Evolutionary conservation across 2,797 vertebrate species (phyloP), one percentile per base, ranked within the genome.

Genomic region (Prunella strophiata): DNA sequence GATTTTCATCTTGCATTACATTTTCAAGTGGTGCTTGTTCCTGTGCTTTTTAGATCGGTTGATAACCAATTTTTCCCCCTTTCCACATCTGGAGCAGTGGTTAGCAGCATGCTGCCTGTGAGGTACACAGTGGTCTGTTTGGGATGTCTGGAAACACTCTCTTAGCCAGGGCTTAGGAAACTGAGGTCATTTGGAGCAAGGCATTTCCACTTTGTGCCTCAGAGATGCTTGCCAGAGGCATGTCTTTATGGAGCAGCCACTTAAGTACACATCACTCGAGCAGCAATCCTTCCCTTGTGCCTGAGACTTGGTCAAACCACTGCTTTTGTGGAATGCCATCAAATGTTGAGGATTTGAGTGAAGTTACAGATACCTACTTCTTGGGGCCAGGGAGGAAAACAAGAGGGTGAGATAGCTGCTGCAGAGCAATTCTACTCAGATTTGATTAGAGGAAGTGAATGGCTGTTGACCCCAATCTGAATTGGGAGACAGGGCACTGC

Each of bases 401-500:
- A 29, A 80, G 59, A 36, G 42, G 18, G 17, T 50, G 45, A 70
- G 54, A 12, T 0, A 73, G 76, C 45, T 85, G 65, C 76, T 59
- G 57, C 23, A 14, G 55, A n/a, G 63, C 51, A 66, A 62, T 67
- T 86, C 81, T 67, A 5, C 52, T 82, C 3, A 2, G 63, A 63
- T 93, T 77, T 85, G 63, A 73, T 89, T 61, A 67, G 61, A 66
- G 25, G 51, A 62, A 57, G 50, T 47, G 40, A 81, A 70, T 78
- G 80, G 48, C 71, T 88, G 43, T 90, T 96, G 88, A 91, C 79
- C 30, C 34, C 76, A 26, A 1, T 84, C n/a, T 72, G 83, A 85
- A 70, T 16, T 86, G 63, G 74, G 84, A 89, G 83, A 61, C 8
- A 5, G 63, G 75, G 80, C 59, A 32, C 29, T 14, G 40, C 74